phyloP scores from a whole-genome alignment of 2,113 vertebrate species.

The Passer domesticus region DNA sequence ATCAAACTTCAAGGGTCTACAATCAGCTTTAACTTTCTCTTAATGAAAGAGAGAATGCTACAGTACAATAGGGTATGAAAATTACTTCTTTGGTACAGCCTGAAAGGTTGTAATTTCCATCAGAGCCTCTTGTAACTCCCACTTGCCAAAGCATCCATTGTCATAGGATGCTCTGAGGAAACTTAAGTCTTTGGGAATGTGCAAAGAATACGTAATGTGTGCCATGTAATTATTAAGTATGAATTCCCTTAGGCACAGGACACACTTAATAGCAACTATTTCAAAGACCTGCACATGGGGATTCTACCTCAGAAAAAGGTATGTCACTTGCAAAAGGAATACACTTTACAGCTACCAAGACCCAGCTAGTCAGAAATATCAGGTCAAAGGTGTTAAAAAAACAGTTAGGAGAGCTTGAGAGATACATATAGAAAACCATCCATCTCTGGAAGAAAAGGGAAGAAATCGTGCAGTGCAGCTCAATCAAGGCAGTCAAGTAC shows the following conservation, averaged over 20 bases:
- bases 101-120: slow-evolving; percentile 53
- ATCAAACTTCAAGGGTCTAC: not conserved
- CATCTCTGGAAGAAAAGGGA: not conserved
- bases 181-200: not conserved
- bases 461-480: not conserved
- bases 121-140: not conserved
- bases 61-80: not conserved
- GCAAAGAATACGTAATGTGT: not conserved
- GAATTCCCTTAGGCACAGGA: not conserved
- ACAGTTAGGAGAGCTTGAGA: not conserved
- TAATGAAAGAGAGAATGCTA: not conserved
- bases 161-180: slow-evolving; percentile 5
- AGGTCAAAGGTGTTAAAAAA: not conserved
- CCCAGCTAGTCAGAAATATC: not conserved
- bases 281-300: not conserved
- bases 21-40: not conserved
- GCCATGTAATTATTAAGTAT: not conserved
- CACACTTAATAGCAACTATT: not conserved
- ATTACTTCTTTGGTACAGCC: not conserved
- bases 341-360: not conserved
- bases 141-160: not conserved
- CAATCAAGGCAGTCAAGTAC: not conserved
- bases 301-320: not conserved
- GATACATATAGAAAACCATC: not conserved
- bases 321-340: not conserved